Percentiles rank a stretch among this genome's conserved stretches.
Evolutionary conservation across 2,113 vertebrate species (phyloP).

Genomic region (Coryphaenoides rupestris): DNA sequence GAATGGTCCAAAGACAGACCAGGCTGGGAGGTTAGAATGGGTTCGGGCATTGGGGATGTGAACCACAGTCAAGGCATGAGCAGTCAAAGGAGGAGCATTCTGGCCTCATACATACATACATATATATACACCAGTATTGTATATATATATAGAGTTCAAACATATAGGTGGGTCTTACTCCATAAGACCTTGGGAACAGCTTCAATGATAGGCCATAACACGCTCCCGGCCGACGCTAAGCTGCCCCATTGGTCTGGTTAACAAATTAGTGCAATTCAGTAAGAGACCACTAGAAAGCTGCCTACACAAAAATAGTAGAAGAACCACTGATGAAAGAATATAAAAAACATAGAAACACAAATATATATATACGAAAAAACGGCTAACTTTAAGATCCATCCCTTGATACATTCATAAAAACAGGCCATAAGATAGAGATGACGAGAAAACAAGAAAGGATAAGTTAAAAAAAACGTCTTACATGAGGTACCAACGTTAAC

Average conservation of each 20-base stretch:
- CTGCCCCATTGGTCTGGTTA: slow-evolving; percentile 51
- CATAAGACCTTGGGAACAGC: neutral
- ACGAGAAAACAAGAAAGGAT: slow-evolving; percentile 19
- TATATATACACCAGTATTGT: too few relatives aligned
- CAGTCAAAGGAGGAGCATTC: slow-evolving; percentile 18
- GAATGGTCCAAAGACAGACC: too few relatives aligned
- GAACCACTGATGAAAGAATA: slow-evolving; percentile 50
- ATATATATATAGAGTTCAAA: slow-evolving; percentile 29
- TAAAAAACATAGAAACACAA: slow-evolving; percentile 19
- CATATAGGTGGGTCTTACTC: neutral
- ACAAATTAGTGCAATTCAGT: slow-evolving; percentile 73
- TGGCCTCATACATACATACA: too few relatives aligned
- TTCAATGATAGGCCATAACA: slow-evolving; percentile 19
- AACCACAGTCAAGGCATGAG: slow-evolving; percentile 39
- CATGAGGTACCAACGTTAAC: slow-evolving; percentile 13
- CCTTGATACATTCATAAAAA: slow-evolving; percentile 68
- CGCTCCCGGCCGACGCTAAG: slow-evolving; percentile 33
- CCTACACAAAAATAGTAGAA: slow-evolving; percentile 50
- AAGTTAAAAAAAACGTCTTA: slow-evolving; percentile 30
- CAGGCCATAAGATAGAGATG: slow-evolving; percentile 41
- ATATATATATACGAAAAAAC: slow-evolving; percentile 32
- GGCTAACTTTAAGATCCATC: slow-evolving; percentile 45
- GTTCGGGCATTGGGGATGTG: slow-evolving; percentile 27
- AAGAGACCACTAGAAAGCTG: slow-evolving; percentile 68
- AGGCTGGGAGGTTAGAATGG: slow-evolving; percentile 25